Base-by-base conservation (phyloP, 2,797 vertebrate species). In the Bucorvus abyssinicus region DNA sequence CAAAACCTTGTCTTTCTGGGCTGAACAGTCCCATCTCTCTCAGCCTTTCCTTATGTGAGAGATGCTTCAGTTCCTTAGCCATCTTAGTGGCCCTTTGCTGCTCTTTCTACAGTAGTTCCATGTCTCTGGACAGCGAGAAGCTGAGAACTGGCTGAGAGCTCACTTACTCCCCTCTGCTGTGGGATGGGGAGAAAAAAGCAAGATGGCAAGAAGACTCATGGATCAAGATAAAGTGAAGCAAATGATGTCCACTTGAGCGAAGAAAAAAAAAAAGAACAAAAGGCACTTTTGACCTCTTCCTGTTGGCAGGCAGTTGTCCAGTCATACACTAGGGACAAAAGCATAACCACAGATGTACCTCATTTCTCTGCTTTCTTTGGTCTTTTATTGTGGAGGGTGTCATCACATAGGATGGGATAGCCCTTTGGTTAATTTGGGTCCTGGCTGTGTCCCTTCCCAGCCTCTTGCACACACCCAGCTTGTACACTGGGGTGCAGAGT, bases 401-500 rank as follows among this genome's bases (percentile, higher is more conserved):
- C 26, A 36, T n/a, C 17, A 14, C 14, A 52, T 17, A 2, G 19
- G 17, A 27, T 23, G 10, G 27, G 15, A 57, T 29, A 40, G 18
- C 6, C 18, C 24, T 68, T 49, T 40, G 16, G 10, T 84, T 7
- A 32, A 1, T 59, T 49, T 8, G 3, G 5, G 27, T 85, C 12
- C 36, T 7, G 6, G 5, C 23, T 55, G 27, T 50, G 14, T 36
- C 10, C n/a, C 12, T 71, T 80, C 14, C 15, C 27, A 65, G 40
- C 3, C 19, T 47, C 26, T 57, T 64, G 12, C 17, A 24, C 26
- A 32, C 26, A 4, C 22, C 12, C 15, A 64, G 60, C 13, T 26
- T 30, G 16, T 36, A 50, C 1, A 1, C 4, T 19, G 6, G 7
- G 10, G 7, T 24, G 14, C 12, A 36, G 49, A 40, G 21, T 8